phyloP scores from a whole-genome alignment of 2,797 vertebrate genomes.

The Dryobates pubescens region DNA sequence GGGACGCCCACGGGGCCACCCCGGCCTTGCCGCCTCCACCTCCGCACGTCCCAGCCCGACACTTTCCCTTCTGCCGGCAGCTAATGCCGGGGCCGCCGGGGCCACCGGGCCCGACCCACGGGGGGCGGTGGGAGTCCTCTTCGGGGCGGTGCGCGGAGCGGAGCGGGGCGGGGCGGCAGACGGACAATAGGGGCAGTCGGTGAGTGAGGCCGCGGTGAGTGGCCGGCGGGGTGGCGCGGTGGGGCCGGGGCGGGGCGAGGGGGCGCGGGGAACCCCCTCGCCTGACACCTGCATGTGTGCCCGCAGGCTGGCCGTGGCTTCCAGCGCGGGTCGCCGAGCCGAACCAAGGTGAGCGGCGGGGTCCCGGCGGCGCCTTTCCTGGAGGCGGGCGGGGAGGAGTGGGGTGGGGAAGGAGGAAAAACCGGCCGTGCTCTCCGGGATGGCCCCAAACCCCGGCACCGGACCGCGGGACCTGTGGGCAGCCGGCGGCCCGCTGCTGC shows the following conservation, averaged over 20 bases:
- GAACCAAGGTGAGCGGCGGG: background rate
- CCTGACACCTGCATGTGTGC: background rate
- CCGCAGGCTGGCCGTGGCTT: background rate
- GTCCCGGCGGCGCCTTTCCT: background rate
- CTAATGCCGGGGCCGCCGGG: background rate
- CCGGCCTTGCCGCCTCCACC: background rate
- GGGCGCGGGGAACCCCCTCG: background rate
- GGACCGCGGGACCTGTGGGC: background rate
- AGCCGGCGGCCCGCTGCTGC: background rate
- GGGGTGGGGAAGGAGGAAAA: too few relatives aligned
- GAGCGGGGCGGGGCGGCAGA: background rate
- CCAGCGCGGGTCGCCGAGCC: background rate
- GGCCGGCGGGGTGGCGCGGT: background rate
- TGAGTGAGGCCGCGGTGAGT: conserved; percentile 27
- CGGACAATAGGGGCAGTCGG: background rate
- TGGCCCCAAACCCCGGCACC: background rate
- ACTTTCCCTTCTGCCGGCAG: background rate
- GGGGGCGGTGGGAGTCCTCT: background rate
- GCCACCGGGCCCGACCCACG: background rate
- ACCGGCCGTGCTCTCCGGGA: background rate
- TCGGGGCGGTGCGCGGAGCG: background rate
- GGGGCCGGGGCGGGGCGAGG: background rate
- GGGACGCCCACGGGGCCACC: background rate
- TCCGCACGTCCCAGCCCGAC: background rate
- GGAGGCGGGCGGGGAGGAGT: background rate